phyloP scores from a whole-genome alignment of 2,888 invertebrate species.

The Chrysina gloriosa region DNA sequence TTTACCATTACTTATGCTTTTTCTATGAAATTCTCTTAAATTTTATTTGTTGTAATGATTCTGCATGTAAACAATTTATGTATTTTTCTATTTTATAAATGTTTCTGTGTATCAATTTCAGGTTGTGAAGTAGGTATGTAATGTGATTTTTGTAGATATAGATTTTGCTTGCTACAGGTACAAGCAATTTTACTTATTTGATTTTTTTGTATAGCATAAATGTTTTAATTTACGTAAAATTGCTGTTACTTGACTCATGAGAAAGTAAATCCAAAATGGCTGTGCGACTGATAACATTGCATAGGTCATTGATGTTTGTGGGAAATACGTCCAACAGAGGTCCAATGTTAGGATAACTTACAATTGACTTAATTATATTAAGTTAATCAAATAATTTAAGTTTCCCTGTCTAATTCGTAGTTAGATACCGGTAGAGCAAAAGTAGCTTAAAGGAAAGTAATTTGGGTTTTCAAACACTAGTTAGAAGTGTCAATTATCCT shows the following conservation, averaged over 20 bases:
- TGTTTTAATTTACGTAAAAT: neutral
- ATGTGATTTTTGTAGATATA: conserved; percentile 46
- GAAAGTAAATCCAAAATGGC: neutral
- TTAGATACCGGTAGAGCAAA: no score
- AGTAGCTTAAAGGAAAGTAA: no score
- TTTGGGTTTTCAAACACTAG: no score
- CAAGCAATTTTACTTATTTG: conserved; percentile 25
- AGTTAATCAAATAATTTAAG: no score
- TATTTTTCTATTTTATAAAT: conserved; percentile 31
- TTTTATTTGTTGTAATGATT: conserved; percentile 21
- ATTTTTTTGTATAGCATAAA: neutral
- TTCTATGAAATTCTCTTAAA: conserved; percentile 15
- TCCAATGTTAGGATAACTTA: no score
- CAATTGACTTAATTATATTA: no score
- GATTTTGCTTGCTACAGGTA: conserved; percentile 31
- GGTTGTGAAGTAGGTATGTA: conserved; percentile 58
- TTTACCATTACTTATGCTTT: neutral
- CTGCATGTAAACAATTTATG: conserved; percentile 28
- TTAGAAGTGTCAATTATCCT: no score
- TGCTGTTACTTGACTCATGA: neutral
- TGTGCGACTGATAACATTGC: neutral
- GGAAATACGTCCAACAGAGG: conserved; percentile 23
- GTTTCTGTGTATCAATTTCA: conserved; percentile 49
- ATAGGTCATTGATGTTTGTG: conserved; percentile 8
- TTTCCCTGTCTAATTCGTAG: no score